A percentile compares a stretch with the other conserved stretches of the same genome.
Evolutionary conservation across 2,113 vertebrate species (phyloP).

Genomic region (Puffinus mauretanicus): DNA sequence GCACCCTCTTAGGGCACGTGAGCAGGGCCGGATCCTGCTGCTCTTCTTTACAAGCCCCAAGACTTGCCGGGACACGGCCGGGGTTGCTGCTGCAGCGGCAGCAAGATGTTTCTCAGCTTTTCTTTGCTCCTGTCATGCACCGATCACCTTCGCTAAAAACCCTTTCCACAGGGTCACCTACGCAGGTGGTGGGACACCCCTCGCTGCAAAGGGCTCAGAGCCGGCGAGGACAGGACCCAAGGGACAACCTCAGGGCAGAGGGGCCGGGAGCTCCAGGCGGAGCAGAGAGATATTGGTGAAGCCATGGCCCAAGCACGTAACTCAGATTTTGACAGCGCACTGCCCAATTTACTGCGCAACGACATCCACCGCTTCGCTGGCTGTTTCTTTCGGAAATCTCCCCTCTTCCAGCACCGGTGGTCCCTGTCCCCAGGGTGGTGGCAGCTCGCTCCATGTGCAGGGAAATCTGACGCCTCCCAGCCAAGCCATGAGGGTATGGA

Average conservation of each 20-base stretch:
- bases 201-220: background rate
- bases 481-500: rapidly evolving
- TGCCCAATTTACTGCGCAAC: rapidly evolving
- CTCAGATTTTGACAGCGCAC: rapidly evolving
- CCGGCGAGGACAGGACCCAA: rapidly evolving
- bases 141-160: background rate
- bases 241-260: background rate
- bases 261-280: rapidly evolving
- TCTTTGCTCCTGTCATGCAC: background rate
- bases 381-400: background rate
- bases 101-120: background rate
- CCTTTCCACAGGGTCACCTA: background rate
- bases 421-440: background rate
- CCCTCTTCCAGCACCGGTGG: background rate
- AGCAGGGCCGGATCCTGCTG: too few species aligned
- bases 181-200: rapidly evolving
- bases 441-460: rapidly evolving
- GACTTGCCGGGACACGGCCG: background rate
- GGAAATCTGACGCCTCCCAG: background rate
- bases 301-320: rapidly evolving
- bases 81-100: background rate
- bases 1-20: too few species aligned
- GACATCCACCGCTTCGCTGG: rapidly evolving
- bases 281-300: background rate
- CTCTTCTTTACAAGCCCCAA: too few species aligned